Percentiles rank a stretch among this genome's conserved stretches.
Evolutionary conservation across 2,797 vertebrate genomes (phyloP).

Genomic region (Periophthalmus magnuspinnatus): DNA sequence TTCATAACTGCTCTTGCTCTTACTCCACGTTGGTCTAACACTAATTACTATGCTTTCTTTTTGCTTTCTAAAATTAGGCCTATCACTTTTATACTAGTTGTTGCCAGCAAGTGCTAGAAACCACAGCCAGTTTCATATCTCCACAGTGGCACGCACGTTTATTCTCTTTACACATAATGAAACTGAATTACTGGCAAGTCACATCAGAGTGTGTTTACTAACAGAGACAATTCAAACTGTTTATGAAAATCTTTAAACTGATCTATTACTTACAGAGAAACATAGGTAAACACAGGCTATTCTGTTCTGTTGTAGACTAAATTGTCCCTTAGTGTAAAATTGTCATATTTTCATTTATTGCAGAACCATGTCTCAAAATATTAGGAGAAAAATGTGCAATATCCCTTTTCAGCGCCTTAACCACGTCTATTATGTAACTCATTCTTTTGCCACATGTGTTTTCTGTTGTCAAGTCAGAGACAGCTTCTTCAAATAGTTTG

Average conservation of each 20-base stretch:
- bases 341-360: not conserved
- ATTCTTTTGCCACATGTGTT: not conserved
- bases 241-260: too few species aligned
- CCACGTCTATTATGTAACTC: constrained; percentile 25
- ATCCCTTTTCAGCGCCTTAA: constrained; percentile 12
- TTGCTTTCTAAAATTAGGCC: not conserved
- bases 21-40: not conserved
- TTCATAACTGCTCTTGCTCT: not conserved
- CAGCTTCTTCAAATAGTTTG: not conserved
- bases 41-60: not conserved
- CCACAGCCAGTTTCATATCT: not conserved
- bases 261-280: too few species aligned
- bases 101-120: not conserved
- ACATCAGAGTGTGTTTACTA: too few species aligned
- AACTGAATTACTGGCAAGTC: too few species aligned
- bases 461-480: not conserved
- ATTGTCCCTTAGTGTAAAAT: not conserved
- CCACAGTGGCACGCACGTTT: not conserved
- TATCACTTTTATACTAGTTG: not conserved
- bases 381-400: not conserved
- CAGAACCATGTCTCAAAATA: not conserved
- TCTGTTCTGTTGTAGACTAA: too few species aligned
- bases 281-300: too few species aligned
- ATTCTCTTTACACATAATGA: too few species aligned
- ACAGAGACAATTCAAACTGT: too few species aligned